A percentile compares a stretch with the other conserved stretches of the same genome.
phyloP scores from a whole-genome alignment of 1,140 invertebrate genomes.

The Dicyema japonicum region DNA sequence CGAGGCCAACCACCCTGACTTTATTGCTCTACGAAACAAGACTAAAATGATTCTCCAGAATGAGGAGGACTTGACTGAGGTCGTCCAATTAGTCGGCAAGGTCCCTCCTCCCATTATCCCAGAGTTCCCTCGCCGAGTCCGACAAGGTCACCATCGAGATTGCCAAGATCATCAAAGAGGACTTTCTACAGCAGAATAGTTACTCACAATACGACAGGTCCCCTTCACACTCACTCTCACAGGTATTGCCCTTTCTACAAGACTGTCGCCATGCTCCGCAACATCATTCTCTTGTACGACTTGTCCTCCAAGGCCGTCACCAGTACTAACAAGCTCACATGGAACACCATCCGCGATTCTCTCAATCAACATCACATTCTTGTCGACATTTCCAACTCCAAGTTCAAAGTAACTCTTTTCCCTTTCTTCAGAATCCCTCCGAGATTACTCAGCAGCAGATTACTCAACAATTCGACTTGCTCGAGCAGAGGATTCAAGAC shows the following conservation, averaged over 20 bases:
- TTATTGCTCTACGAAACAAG: conserved; percentile 42
- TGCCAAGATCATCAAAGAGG: conserved; percentile 83
- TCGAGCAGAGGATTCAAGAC: too few relatives aligned
- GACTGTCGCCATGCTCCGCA: conserved; percentile 82
- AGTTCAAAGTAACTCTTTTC: too few relatives aligned
- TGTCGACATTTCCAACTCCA: conserved; percentile 92
- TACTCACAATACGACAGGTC: conserved; percentile 55
- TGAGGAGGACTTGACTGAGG: conserved; percentile 96
- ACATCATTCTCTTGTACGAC: conserved; percentile 94
- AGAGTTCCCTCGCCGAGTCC: conserved; percentile 69
- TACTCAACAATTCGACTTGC: too few relatives aligned
- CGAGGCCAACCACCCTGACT: conserved; percentile 90
- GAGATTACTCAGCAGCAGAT: too few relatives aligned
- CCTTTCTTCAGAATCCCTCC: too few relatives aligned
- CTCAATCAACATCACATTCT: conserved; percentile 50
- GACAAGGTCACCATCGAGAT: conserved; percentile 98
- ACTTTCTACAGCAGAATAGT: conserved; percentile 71
- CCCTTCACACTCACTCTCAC: too few relatives aligned
- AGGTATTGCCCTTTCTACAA: conserved; percentile 98
- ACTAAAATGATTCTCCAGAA: conserved; percentile 39
- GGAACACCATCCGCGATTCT: conserved; percentile 72
- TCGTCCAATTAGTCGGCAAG: conserved; percentile 95
- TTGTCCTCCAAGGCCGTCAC: conserved; percentile 82
- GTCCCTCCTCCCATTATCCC: conserved; percentile 8
- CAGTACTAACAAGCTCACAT: conserved; percentile 89